Percentiles rank a stretch among this genome's conserved stretches.
Conservation (phyloP, 2,888 invertebrate genomes). For the Onthophagus sagittarius region DNA sequence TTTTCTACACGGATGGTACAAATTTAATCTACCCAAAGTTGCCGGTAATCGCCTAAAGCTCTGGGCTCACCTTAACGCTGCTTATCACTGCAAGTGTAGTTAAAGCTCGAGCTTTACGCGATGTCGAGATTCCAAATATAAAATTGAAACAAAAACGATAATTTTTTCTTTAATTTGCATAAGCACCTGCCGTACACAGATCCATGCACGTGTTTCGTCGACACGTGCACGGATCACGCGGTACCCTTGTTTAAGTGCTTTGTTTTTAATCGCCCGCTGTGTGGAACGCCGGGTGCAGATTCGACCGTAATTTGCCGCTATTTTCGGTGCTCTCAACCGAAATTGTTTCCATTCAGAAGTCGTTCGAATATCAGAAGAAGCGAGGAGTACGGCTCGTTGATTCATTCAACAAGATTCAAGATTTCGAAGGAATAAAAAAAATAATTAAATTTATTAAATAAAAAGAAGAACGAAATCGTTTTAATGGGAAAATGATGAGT, state of each 20-base stretch:
- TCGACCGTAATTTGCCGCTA: background rate
- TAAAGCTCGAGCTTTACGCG: background rate
- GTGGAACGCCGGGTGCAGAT: background rate
- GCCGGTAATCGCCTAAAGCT: background rate
- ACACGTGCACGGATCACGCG: constrained; percentile 1
- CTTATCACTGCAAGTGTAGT: background rate
- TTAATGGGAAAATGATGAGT: background rate
- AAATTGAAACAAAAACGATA: background rate
- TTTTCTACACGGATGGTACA: background rate
- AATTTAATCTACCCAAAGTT: background rate
- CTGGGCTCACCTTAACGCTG: background rate
- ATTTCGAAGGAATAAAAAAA: too few relatives aligned
- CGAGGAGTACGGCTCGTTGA: background rate
- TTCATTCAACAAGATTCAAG: background rate
- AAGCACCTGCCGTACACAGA: background rate
- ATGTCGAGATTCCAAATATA: background rate
- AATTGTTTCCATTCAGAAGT: background rate
- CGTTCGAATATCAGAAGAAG: too few relatives aligned
- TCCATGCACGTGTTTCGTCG: background rate
- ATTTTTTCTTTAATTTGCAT: background rate
- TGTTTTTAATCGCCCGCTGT: background rate
- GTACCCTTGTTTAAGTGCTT: background rate
- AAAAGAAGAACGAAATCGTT: too few relatives aligned
- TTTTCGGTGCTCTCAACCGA: background rate
- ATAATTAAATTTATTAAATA: too few relatives aligned